phyloP scores from a whole-genome alignment of 2,797 vertebrate genomes.

The Acanthurus tractus region DNA sequence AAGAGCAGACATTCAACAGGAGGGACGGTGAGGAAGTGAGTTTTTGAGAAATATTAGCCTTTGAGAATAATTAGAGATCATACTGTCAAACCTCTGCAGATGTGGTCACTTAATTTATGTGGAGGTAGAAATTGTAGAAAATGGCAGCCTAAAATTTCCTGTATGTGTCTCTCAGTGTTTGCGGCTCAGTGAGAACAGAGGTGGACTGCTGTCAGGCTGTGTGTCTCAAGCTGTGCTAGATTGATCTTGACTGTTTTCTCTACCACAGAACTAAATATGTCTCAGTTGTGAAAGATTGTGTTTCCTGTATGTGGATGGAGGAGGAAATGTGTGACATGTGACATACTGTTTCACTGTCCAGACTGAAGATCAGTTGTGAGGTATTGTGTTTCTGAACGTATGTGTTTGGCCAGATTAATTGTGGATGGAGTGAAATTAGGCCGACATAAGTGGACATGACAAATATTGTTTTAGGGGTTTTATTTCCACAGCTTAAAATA shows the following conservation, averaged over 20 bases:
- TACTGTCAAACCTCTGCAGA: not conserved
- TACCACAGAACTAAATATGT: constrained; percentile 51
- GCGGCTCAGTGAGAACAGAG: constrained; percentile 19
- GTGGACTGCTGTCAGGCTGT: constrained; percentile 34
- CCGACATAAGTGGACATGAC: not conserved
- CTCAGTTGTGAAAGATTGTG: constrained; percentile 53
- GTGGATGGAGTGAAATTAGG: constrained; percentile 6
- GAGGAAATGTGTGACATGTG: constrained; percentile 55
- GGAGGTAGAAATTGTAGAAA: not conserved
- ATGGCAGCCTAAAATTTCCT: constrained; percentile 4
- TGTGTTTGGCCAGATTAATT: not conserved
- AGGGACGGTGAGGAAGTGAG: not conserved
- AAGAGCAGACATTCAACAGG: not conserved
- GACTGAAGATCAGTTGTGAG: not conserved
- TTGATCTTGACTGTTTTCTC: constrained; percentile 55
- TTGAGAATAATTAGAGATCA: not conserved
- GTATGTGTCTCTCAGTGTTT: not conserved
- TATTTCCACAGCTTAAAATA: constrained; percentile 20
- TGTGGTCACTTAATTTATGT: not conserved
- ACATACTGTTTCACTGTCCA: constrained; percentile 51
- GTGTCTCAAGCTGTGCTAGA: constrained; percentile 38
- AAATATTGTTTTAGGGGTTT: not conserved
- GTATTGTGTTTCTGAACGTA: not conserved
- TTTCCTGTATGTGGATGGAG: constrained; percentile 58
- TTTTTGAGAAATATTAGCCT: not conserved